Percentiles rank a stretch among this genome's conserved stretches.
Conservation (phyloP, 2,888 invertebrate genomes). For the Cistogaster globosa region DNA sequence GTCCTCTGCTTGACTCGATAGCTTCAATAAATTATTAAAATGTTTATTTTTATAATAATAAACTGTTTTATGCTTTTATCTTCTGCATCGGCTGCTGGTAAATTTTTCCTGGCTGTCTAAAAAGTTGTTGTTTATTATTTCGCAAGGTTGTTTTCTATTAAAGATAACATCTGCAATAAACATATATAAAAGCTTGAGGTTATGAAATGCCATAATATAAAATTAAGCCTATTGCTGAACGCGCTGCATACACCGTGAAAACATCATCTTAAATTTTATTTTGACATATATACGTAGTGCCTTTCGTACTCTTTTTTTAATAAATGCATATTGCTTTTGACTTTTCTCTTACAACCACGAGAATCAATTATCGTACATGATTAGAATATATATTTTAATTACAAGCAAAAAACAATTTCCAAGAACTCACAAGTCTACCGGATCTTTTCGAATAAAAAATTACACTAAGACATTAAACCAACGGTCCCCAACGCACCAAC, state of each 20-base stretch:
- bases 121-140: slow-evolving; percentile 54
- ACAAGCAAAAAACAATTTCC: too few species aligned
- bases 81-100: slow-evolving; percentile 21
- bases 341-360: too few species aligned
- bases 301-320: too few species aligned
- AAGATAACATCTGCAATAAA: neutral
- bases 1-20: neutral
- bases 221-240: neutral
- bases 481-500: too few species aligned
- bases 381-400: too few species aligned
- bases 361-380: too few species aligned
- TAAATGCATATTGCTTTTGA: too few species aligned
- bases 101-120: slow-evolving; percentile 30
- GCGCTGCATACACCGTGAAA: neutral
- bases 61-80: too few species aligned
- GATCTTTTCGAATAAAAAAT: too few species aligned
- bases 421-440: too few species aligned
- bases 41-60: neutral
- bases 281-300: too few species aligned
- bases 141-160: slow-evolving; percentile 22
- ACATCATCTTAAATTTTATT: neutral
- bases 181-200: slow-evolving; percentile 12
- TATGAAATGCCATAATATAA: neutral
- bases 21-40: neutral
- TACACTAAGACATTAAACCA: too few species aligned